These are phyloP conservation scores for Oreortyx pictus DNA, from an alignment of 2,797 vertebrate species.

Conservation along the genomic window DNA sequence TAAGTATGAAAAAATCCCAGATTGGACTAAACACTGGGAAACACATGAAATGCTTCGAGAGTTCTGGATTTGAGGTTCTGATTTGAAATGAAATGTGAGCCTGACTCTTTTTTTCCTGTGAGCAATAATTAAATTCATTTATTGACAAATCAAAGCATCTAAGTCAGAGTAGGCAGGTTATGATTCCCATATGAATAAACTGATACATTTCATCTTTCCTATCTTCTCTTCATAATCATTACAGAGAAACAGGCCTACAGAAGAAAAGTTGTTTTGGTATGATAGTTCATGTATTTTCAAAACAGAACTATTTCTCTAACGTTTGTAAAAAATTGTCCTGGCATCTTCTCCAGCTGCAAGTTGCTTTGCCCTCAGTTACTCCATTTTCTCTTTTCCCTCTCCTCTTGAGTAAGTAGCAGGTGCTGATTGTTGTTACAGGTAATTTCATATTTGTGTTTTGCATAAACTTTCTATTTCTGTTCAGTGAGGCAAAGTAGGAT, in stretches of 20 bases:
- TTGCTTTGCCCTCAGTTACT: neutral
- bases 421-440: neutral
- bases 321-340: neutral
- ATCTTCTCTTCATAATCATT: fast-evolving
- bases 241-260: neutral
- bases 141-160: neutral
- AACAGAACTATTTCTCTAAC: neutral
- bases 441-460: neutral
- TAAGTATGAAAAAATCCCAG: neutral
- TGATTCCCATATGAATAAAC: neutral
- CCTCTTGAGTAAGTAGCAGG: neutral
- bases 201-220: neutral
- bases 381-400: fast-evolving
- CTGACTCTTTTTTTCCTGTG: neutral
- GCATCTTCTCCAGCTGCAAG: neutral
- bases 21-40: neutral
- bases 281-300: neutral
- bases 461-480: neutral
- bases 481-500: neutral
- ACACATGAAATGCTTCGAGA: neutral
- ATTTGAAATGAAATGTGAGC: neutral
- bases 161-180: neutral
- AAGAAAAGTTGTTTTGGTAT: neutral
- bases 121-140: neutral
- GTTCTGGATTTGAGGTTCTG: fast-evolving